phyloP scores from a whole-genome alignment of 1,140 invertebrate genomes.

The Dendroctonus ponderosae region DNA sequence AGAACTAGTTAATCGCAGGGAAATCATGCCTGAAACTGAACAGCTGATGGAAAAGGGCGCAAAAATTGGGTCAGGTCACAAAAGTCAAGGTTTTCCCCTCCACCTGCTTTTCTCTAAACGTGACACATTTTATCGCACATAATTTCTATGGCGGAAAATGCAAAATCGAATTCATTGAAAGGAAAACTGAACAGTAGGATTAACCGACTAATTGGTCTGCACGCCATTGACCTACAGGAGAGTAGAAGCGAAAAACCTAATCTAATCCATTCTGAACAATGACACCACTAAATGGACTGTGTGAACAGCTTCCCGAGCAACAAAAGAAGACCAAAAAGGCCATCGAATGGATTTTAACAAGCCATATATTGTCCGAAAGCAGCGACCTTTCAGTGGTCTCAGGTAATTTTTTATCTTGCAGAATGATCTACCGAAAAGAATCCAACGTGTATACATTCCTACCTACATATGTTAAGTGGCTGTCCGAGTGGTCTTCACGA shows the following conservation, averaged over 20 bases:
- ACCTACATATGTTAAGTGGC: conserved; percentile 32
- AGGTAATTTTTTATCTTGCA: conserved; percentile 28
- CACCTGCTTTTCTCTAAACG: too few relatives aligned
- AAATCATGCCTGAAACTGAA: background rate
- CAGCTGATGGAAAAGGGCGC: conserved; percentile 6
- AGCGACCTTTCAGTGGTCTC: conserved; percentile 22
- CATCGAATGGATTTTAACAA: conserved; percentile 14
- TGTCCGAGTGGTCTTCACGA: background rate
- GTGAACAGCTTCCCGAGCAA: conserved; percentile 2
- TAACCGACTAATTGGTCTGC: too few relatives aligned
- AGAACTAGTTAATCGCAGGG: conserved; percentile 3
- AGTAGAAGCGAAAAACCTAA: too few relatives aligned
- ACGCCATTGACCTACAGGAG: too few relatives aligned
- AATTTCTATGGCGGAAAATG: too few relatives aligned
- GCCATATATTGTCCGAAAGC: conserved; percentile 18
- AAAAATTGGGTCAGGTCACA: background rate
- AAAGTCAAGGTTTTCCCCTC: too few relatives aligned
- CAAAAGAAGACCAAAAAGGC: conserved; percentile 8
- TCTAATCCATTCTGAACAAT: too few relatives aligned
- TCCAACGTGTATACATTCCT: conserved; percentile 28
- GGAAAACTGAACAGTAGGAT: too few relatives aligned
- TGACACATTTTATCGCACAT: too few relatives aligned
- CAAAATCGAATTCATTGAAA: too few relatives aligned
- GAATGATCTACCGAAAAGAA: conserved; percentile 24
- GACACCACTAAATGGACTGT: background rate